Base-by-base conservation (phyloP, 2,113 vertebrate genomes). In the Odobenus rosmarus region DNA sequence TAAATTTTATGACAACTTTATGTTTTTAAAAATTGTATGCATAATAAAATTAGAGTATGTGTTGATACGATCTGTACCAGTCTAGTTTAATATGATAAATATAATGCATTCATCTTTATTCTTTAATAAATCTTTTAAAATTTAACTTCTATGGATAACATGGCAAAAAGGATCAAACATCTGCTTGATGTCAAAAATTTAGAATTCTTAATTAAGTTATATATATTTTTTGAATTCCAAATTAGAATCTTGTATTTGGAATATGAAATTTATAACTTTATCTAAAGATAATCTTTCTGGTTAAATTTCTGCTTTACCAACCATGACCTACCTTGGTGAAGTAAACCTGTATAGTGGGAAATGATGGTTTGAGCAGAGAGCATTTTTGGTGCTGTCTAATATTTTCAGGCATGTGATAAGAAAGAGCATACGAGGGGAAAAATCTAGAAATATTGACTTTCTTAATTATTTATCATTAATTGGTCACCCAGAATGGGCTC, bases 221-320 rank as follows among this genome's bases (percentile, higher is more conserved):
- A 83, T 95, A 12, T 84, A 9, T 26, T 97, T 97, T 98, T 96
- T 91, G 97, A 97, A 97, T 96, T 59, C 53, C 93, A 95, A 92
- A 59, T 85, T 82, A 74, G 81, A 97, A 72, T 81, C 62, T 97
- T 92, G 36, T 89, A 67, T 96, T 96, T 92, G 88, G 95, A 94
- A 96, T 61, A 77, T 96, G 71, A 96, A 96, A 92, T 90, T 93
- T 28, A 55, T 0, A 0, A 82, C 19, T 97, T 89, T 61, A 92
- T 95, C 86, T 69, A 15, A 96, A 97, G 46, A 72, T 64, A 96
- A 96, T 16, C 85, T 69, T 14, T 72, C 2, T 51, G 7, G 9
- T 80, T 88, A 92, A 72, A 95, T 84, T 92, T 89, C 76, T 97
- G n/a, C 42, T 81, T 89, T 53, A 94, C 23, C 59, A 97, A n/a